These are phyloP conservation scores for Nothoprocta pentlandii DNA, from an alignment of 2,113 vertebrate genomes.

Conservation along the genomic window DNA sequence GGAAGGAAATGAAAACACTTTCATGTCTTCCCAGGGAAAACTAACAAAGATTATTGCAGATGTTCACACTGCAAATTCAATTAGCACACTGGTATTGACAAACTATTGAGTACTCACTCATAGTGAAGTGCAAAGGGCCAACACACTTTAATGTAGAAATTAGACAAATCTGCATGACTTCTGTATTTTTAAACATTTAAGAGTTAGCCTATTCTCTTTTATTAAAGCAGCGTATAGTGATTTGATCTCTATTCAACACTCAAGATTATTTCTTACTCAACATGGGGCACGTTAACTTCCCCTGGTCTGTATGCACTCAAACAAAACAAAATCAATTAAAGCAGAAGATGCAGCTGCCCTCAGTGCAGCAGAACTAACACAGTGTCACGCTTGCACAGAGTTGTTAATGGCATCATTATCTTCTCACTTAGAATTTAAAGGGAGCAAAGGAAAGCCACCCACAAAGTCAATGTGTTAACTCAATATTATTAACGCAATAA, in stretches of 20 bases:
- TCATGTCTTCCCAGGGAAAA: background rate
- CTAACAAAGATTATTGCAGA: background rate
- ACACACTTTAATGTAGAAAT: background rate
- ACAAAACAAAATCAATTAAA: slow-evolving; percentile 9
- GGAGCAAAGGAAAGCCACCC: background rate
- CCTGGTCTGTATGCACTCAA: background rate
- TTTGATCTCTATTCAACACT: background rate
- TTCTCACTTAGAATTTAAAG: slow-evolving; percentile 18
- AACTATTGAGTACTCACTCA: background rate
- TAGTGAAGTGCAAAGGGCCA: background rate
- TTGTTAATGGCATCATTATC: background rate
- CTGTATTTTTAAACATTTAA: background rate
- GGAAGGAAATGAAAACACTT: background rate
- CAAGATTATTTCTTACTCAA: background rate
- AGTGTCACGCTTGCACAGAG: background rate
- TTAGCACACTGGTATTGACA: background rate
- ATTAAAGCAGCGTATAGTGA: background rate
- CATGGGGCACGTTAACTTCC: slow-evolving; percentile 4
- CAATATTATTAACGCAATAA: background rate
- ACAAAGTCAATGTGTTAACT: background rate
- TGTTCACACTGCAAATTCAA: background rate
- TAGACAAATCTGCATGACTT: background rate
- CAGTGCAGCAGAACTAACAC: slow-evolving; percentile 27
- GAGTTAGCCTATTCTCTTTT: background rate
- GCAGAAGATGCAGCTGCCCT: slow-evolving; percentile 12